A percentile compares a stretch with the other conserved stretches of the same genome.
phyloP scores from a whole-genome alignment of 2,888 invertebrate species.

The Acanthosepion esculentum region DNA sequence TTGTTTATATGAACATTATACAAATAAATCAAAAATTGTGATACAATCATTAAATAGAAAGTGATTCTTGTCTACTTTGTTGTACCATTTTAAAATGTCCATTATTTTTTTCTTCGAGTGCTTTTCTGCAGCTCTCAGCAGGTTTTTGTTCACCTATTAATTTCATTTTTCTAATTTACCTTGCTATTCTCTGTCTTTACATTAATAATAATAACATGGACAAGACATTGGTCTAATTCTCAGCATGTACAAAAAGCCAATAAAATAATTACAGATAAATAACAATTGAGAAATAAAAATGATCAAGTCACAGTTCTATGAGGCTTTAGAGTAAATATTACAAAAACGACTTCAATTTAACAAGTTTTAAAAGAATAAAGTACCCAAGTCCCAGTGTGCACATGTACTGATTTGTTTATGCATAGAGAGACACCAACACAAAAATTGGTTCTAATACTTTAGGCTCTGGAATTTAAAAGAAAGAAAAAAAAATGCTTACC shows the following conservation, averaged over 20 bases:
- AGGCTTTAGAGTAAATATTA: not conserved
- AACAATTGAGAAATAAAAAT: not conserved
- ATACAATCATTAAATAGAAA: not conserved
- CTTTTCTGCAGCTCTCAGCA: not conserved
- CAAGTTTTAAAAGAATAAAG: not conserved
- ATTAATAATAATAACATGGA: not conserved
- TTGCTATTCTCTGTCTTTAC: not conserved
- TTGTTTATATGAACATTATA: not conserved
- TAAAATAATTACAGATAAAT: constrained; percentile 20
- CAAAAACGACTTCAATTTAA: not conserved
- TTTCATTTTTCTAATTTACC: not conserved
- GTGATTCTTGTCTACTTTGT: not conserved
- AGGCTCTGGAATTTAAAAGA: not conserved
- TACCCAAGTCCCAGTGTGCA: not conserved
- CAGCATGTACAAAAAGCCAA: not conserved
- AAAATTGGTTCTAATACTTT: not conserved
- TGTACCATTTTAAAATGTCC: not conserved
- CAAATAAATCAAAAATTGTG: not conserved
- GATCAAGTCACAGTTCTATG: constrained; percentile 24
- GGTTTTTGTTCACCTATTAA: not conserved
- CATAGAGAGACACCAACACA: not conserved
- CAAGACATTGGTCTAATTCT: not conserved
- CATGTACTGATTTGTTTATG: not conserved
- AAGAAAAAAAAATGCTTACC: not conserved
- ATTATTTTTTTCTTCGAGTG: not conserved